Evolutionary conservation across 2,888 invertebrate species (phyloP), one percentile per base, ranked within the genome.

Genomic region (Ypsolopha scabrella): DNA sequence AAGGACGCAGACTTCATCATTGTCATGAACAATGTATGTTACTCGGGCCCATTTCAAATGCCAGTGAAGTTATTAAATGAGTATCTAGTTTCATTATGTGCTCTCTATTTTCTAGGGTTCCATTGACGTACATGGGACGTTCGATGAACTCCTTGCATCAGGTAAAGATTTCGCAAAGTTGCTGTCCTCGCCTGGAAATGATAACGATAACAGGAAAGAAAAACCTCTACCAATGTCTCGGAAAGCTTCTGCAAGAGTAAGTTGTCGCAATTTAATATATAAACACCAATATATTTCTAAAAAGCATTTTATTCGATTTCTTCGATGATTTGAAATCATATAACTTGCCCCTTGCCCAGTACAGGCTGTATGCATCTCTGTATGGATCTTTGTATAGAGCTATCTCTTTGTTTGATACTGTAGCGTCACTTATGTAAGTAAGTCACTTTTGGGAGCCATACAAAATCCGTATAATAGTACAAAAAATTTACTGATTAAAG

Each of bases 131-230:
- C 86, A 88, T 62, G 91, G 91, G 36, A 88, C 88, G 0, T 90
- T 89, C 57, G 75, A 85, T 6, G 89, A 91, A 55, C 64, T 91
- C 9, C 70, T 87, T 49, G 77, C 75, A 10, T 87, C 88, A 1
- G 89, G 89, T 10, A 81, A 90, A 72, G 88, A 91, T 61, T 90
- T 92, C 54, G 88, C 90, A 0, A 88, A 90, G 67, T 63, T 90
- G 57, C 63, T 90, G 56, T 72, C 77, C 1, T 70, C 82, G n/a
- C 69, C 75, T 34, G 87, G 87, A 43, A 86, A 88, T 57, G 75
- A 76, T 41, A 70, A 78, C n/a, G 71, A 72, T 34, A 64, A 67
- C n/a, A 78, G 78, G 33, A 53, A 55, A 6, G 79, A 75, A 41
- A 76, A 76, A 58, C 73, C 73, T 6, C 64, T 63, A 1, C 72